phyloP scores from a whole-genome alignment of 2,888 invertebrate species.

The Drosophila greeni region DNA sequence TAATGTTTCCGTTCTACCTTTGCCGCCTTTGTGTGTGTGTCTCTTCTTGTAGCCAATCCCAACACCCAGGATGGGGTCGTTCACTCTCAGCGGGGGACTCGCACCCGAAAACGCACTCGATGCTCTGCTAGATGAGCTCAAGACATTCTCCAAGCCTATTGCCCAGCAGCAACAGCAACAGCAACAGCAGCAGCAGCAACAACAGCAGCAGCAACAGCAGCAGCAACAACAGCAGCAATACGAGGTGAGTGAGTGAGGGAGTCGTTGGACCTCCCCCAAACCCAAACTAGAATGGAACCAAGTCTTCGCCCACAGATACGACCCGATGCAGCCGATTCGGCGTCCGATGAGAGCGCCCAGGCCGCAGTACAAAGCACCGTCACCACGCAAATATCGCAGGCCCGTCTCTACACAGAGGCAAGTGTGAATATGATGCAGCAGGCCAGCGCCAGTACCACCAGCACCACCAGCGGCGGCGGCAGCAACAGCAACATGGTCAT shows the following conservation, averaged over 20 bases:
- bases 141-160: conserved; percentile 90
- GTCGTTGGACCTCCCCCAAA: not conserved
- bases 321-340: conserved; percentile 76
- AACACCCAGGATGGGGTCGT: conserved; percentile 82
- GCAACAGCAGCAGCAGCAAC: conserved; percentile 61
- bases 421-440: conserved; percentile 67
- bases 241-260: conserved; percentile 64
- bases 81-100: conserved; percentile 81
- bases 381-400: conserved; percentile 79
- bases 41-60: conserved; percentile 81
- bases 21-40: conserved; percentile 18
- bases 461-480: conserved; percentile 75
- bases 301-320: conserved; percentile 65
- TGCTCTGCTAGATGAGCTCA: conserved; percentile 95
- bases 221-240: conserved; percentile 49
- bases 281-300: conserved; percentile 14
- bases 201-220: conserved; percentile 51
- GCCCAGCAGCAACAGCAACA: conserved; percentile 69
- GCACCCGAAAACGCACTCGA: conserved; percentile 96
- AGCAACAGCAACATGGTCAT: conserved; percentile 72
- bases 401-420: conserved; percentile 75
- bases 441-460: conserved; percentile 75
- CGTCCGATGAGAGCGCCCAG: conserved; percentile 79
- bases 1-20: conserved; percentile 9
- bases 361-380: conserved; percentile 78